Conservation (phyloP, 2,113 vertebrate species). For the Tamias sibiricus region DNA sequence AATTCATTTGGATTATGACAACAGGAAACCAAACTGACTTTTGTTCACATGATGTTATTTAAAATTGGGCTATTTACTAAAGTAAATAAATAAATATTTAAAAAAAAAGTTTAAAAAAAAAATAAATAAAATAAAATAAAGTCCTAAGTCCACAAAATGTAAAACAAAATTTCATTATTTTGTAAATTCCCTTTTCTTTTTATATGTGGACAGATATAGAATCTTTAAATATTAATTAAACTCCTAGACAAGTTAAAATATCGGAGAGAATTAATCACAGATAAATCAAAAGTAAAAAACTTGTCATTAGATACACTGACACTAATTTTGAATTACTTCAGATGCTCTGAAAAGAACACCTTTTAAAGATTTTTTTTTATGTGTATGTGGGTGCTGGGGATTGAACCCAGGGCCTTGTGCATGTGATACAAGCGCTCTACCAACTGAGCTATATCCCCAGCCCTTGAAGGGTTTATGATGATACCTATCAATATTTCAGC, state of each 20-base stretch:
- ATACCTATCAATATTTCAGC: neutral
- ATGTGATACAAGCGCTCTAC: too few relatives aligned
- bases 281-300: constrained; percentile 25
- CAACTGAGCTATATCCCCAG: too few relatives aligned
- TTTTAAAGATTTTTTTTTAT: neutral
- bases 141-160: neutral
- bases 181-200: constrained; percentile 39
- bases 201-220: neutral
- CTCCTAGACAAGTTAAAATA: constrained; percentile 2
- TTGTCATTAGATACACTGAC: neutral
- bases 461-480: neutral
- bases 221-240: constrained; percentile 40
- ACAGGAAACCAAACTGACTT: constrained; percentile 23
- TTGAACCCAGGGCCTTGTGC: too few relatives aligned
- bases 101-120: too few relatives aligned
- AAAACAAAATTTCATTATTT: constrained; percentile 46
- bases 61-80: neutral
- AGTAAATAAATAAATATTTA: too few relatives aligned
- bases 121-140: too few relatives aligned
- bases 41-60: neutral
- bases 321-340: constrained; percentile 28
- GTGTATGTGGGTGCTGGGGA: too few relatives aligned
- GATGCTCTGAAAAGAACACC: neutral
- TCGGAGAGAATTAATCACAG: neutral
- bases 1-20: constrained; percentile 42